phyloP scores from a whole-genome alignment of 1,140 invertebrate genomes.

The Drosophila cardini region DNA sequence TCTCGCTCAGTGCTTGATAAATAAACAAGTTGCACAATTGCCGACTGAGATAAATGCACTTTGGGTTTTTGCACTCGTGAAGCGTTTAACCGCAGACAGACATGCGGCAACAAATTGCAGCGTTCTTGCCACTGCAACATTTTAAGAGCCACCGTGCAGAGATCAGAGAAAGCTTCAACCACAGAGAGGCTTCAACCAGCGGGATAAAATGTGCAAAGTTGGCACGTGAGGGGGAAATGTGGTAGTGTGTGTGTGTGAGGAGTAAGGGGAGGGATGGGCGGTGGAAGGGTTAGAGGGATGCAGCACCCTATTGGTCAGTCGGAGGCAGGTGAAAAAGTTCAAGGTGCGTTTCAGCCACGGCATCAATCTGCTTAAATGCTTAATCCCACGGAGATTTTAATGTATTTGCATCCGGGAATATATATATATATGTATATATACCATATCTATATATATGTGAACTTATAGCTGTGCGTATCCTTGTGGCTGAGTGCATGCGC shows the following conservation, averaged over 20 bases:
- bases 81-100: conserved; percentile 67
- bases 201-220: conserved; percentile 33
- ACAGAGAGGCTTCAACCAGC: conserved; percentile 35
- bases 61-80: conserved; percentile 49
- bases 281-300: neutral
- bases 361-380: conserved; percentile 82
- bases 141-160: conserved; percentile 17
- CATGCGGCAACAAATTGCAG: conserved; percentile 70
- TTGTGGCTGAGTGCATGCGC: conserved; percentile 44
- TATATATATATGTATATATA: conserved; percentile 1
- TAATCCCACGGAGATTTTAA: conserved; percentile 77
- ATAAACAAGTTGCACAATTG: conserved; percentile 34
- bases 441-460: neutral
- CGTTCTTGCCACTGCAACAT: conserved; percentile 35
- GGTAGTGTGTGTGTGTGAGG: too few species aligned
- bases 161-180: conserved; percentile 29
- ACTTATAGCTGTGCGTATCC: neutral
- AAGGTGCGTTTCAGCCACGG: conserved; percentile 61
- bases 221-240: conserved; percentile 46
- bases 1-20: conserved; percentile 1
- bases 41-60: conserved; percentile 24
- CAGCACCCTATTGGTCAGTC: neutral
- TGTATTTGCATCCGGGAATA: conserved; percentile 19
- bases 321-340: conserved; percentile 51
- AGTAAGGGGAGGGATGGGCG: neutral